Evolutionary conservation across 2,797 vertebrate species (phyloP).

Genomic region (Argentina silus): DNA sequence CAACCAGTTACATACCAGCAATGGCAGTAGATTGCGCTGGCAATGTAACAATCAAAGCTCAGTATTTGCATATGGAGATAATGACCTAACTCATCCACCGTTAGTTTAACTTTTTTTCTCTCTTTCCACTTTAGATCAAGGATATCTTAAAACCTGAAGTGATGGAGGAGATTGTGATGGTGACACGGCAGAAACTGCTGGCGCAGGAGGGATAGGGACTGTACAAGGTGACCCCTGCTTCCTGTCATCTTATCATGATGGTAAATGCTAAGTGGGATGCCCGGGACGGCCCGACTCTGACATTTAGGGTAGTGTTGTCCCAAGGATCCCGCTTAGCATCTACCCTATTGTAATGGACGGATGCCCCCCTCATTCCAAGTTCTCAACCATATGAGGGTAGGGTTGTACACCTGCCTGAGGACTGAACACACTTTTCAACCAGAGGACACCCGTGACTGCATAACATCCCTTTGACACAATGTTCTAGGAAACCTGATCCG

Average conservation of each 20-base stretch:
- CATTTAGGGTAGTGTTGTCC: too few relatives aligned
- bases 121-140: conserved; percentile 87
- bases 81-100: too few relatives aligned
- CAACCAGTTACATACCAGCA: too few relatives aligned
- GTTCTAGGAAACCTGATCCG: background rate
- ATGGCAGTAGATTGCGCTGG: too few relatives aligned
- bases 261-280: background rate
- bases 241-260: conserved; percentile 2
- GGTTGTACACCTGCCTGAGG: background rate
- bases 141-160: conserved; percentile 94
- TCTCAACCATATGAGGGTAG: background rate
- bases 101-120: background rate
- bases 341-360: too few relatives aligned
- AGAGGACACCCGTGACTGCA: conserved; percentile 2
- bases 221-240: conserved; percentile 3
- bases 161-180: conserved; percentile 91
- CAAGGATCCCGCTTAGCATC: too few relatives aligned
- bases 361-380: conserved; percentile 18
- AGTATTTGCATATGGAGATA: too few relatives aligned
- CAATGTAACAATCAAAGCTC: too few relatives aligned
- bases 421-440: background rate
- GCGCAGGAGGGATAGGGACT: conserved; percentile 86
- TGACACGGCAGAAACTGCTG: conserved; percentile 89
- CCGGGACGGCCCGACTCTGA: too few relatives aligned
- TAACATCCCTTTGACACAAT: conserved; percentile 4